Percentiles rank a stretch among this genome's conserved stretches.
Conservation (phyloP, 2,888 invertebrate species). For the Mesoligia furuncula region DNA sequence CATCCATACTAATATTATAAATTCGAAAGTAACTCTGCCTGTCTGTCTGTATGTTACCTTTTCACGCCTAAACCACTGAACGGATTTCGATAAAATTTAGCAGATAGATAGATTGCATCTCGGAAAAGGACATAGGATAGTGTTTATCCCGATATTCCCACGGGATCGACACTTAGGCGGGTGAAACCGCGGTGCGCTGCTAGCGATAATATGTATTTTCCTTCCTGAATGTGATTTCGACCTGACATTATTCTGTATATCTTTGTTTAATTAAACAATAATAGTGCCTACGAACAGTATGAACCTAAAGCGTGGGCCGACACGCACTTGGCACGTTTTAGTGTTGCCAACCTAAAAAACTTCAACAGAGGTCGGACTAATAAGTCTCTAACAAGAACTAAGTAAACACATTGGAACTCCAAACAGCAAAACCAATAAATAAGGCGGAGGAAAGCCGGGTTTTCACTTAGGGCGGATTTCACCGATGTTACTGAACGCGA, state of each 20-base stretch:
- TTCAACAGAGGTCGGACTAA: slow-evolving; percentile 38
- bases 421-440: slow-evolving; percentile 58
- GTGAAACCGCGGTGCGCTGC: too few species aligned
- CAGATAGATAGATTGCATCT: too few species aligned
- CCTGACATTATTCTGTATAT: neutral
- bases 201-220: neutral
- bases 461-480: slow-evolving; percentile 25
- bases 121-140: too few species aligned
- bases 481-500: neutral
- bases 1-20: neutral
- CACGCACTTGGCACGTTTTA: slow-evolving; percentile 19
- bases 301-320: neutral
- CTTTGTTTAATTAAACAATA: slow-evolving; percentile 3
- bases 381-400: slow-evolving; percentile 57
- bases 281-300: neutral
- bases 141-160: too few species aligned
- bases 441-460: slow-evolving; percentile 32
- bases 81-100: too few species aligned
- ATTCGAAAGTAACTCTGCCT: too few species aligned
- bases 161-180: too few species aligned
- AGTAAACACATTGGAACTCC: slow-evolving; percentile 59
- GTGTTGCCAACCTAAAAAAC: slow-evolving; percentile 29
- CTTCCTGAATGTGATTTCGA: neutral
- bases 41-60: too few species aligned
- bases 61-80: too few species aligned